Evolutionary conservation across 2,113 vertebrate genomes (phyloP).

Genomic region (Tricholaema leucomelas): DNA sequence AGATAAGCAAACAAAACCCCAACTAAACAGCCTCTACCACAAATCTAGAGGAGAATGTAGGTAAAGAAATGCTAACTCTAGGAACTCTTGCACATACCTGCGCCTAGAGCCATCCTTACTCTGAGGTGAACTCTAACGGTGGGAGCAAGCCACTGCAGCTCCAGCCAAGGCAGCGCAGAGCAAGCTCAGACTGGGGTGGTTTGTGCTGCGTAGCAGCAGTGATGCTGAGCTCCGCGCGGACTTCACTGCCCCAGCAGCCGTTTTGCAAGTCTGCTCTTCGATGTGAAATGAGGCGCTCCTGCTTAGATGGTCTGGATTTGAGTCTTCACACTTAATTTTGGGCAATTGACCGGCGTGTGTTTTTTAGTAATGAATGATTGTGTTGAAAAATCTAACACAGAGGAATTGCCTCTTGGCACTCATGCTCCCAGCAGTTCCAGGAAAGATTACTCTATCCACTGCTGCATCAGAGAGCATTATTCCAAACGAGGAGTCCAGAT

Average conservation of each 20-base stretch:
- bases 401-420: conserved; percentile 56
- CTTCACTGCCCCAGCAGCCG: accelerated
- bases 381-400: conserved; percentile 29
- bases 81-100: neutral
- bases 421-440: conserved; percentile 41
- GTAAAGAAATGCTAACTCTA: neutral
- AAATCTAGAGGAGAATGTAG: neutral
- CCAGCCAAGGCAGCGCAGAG: neutral
- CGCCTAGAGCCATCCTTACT: neutral
- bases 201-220: accelerated
- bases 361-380: neutral
- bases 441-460: conserved; percentile 50
- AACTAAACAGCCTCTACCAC: neutral
- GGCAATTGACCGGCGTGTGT: neutral
- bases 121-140: neutral
- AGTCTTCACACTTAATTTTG: conserved; percentile 13
- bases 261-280: neutral
- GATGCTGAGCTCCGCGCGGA: neutral
- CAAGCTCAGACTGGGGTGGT: accelerated
- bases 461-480: conserved; percentile 39
- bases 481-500: conserved; percentile 70
- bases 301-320: neutral
- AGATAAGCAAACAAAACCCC: neutral
- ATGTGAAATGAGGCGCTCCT: neutral
- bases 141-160: neutral